A percentile compares a stretch with the other conserved stretches of the same genome.
phyloP scores from a whole-genome alignment of 2,888 invertebrate genomes.

The Lochmaea capreae region DNA sequence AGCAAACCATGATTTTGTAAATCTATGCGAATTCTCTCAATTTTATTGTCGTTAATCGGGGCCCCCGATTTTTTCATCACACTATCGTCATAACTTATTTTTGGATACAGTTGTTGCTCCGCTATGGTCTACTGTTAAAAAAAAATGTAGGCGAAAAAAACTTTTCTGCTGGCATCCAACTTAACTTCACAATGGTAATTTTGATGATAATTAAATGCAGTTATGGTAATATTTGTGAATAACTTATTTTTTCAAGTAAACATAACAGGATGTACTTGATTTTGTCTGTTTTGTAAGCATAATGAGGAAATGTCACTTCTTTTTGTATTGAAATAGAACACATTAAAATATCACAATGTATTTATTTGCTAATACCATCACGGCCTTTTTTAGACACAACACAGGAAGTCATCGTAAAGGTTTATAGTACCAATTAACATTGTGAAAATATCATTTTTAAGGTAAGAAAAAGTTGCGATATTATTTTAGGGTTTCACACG shows the following conservation, averaged over 20 bases:
- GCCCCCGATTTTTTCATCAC: slow-evolving; percentile 8
- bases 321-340: slow-evolving; percentile 5
- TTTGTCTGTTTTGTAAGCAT: slow-evolving; percentile 5
- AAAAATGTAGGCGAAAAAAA: slow-evolving; percentile 1
- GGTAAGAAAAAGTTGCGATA: too few species aligned
- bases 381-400: neutral
- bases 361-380: neutral
- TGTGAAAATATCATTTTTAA: too few species aligned
- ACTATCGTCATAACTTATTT: slow-evolving; percentile 6
- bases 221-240: slow-evolving; percentile 21
- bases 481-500: too few species aligned
- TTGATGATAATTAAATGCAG: slow-evolving; percentile 13
- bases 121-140: neutral
- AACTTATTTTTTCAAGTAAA: slow-evolving; percentile 14
- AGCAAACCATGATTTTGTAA: too few species aligned
- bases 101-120: neutral
- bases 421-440: neutral
- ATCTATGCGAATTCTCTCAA: too few species aligned
- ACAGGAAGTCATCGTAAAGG: neutral
- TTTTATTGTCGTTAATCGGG: slow-evolving; percentile 8
- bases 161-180: neutral
- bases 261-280: slow-evolving; percentile 17
- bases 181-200: neutral
- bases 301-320: slow-evolving; percentile 13
- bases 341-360: neutral